These are phyloP conservation scores for Venustaconcha ellipsiformis DNA, from an alignment of 1,140 invertebrate species.

Conservation along the genomic window DNA sequence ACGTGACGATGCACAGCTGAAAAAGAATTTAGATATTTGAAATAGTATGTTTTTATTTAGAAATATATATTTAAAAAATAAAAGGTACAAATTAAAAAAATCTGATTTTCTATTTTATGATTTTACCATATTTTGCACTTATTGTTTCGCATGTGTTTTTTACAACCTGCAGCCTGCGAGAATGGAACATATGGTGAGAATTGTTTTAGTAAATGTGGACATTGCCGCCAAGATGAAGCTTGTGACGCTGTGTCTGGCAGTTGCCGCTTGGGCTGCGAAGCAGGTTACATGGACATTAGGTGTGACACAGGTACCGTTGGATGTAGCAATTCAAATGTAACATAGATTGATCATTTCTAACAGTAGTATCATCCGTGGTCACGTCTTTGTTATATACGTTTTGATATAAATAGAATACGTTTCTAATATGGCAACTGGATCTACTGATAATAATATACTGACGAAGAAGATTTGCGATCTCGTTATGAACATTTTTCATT, in stretches of 20 bases:
- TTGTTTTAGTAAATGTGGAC: conserved; percentile 1
- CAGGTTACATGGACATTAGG: neutral
- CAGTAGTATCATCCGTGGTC: conserved; percentile 21
- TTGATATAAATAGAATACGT: conserved; percentile 1
- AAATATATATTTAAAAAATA: too few relatives aligned
- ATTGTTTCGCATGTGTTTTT: too few relatives aligned
- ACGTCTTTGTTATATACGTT: conserved; percentile 3
- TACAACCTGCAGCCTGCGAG: neutral
- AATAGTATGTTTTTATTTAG: too few relatives aligned
- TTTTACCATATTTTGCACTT: too few relatives aligned
- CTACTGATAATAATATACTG: too few relatives aligned
- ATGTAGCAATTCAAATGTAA: conserved; percentile 8
- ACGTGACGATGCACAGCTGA: too few relatives aligned
- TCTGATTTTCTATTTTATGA: too few relatives aligned
- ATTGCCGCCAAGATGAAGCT: neutral
- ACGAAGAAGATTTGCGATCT: too few relatives aligned
- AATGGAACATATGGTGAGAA: conserved; percentile 4
- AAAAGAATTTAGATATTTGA: too few relatives aligned
- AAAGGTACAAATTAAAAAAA: too few relatives aligned
- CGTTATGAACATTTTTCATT: too few relatives aligned
- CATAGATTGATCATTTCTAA: neutral
- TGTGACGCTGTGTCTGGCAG: conserved; percentile 1
- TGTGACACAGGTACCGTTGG: conserved; percentile 9
- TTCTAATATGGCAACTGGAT: too few relatives aligned
- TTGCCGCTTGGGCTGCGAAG: neutral